These are phyloP conservation scores for Dinomys branickii DNA, from an alignment of 2,113 vertebrate genomes.

Conservation along the genomic window DNA sequence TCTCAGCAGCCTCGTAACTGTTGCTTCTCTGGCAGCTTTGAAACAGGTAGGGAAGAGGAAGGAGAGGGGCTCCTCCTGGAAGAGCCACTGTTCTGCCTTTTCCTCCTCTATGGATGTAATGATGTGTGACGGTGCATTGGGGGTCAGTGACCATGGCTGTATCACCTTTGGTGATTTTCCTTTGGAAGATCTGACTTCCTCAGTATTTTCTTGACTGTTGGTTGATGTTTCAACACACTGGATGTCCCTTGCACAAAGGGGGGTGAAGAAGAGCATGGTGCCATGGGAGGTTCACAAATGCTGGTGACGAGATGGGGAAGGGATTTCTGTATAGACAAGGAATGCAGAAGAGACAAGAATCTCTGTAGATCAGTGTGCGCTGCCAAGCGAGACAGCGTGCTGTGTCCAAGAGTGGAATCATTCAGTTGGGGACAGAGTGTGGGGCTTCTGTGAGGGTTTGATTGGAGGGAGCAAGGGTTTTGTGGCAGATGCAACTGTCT, in stretches of 20 bases:
- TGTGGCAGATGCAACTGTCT: not conserved
- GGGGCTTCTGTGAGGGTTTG: not conserved
- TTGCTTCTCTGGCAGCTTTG: not conserved
- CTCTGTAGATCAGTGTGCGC: not conserved
- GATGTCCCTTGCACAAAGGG: slow-evolving; percentile 83
- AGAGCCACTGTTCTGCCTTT: not conserved
- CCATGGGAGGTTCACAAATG: not conserved
- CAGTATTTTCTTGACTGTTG: slow-evolving; percentile 90
- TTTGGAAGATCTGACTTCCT: slow-evolving; percentile 92
- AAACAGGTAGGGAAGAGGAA: not conserved
- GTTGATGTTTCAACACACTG: slow-evolving; percentile 89
- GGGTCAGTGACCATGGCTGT: slow-evolving; percentile 91
- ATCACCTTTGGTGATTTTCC: slow-evolving; percentile 93
- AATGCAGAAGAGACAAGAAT: not conserved
- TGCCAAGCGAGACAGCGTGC: not conserved
- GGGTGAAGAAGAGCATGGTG: not conserved
- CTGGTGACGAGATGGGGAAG: not conserved
- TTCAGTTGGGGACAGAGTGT: not conserved
- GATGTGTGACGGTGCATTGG: slow-evolving; percentile 87
- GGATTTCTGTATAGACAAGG: not conserved
- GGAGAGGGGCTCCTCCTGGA: too few species aligned
- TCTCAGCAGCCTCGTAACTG: not conserved
- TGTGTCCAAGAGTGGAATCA: too few species aligned
- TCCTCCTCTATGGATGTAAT: slow-evolving; percentile 88
- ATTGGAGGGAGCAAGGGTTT: not conserved